These are phyloP conservation scores for Lophochroa leadbeateri DNA, from an alignment of 2,113 vertebrate genomes.

Conservation along the genomic window DNA sequence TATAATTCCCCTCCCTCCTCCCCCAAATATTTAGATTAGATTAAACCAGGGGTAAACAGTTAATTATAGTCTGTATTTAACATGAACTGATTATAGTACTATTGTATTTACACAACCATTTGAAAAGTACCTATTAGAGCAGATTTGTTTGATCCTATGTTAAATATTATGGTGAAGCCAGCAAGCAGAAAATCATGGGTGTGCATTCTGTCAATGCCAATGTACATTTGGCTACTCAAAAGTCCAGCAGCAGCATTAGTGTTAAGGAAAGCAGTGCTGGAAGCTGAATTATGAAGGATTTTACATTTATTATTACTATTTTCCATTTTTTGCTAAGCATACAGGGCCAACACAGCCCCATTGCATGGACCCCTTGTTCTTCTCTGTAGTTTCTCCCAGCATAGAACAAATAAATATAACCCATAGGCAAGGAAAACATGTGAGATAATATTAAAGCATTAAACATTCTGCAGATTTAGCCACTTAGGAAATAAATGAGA, in stretches of 20 bases:
- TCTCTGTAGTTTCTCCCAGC: neutral
- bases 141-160: neutral
- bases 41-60: neutral
- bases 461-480: accelerated
- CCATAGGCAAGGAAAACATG: neutral
- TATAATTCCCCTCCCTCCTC: too few relatives aligned
- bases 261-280: neutral
- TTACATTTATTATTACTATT: neutral
- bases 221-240: neutral
- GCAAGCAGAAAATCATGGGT: neutral
- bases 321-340: neutral
- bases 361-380: neutral
- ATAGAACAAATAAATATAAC: neutral
- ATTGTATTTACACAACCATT: neutral
- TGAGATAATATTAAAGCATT: neutral
- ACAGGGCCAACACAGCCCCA: neutral
- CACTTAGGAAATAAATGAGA: neutral
- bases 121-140: neutral
- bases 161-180: neutral
- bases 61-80: neutral
- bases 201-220: neutral
- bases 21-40: neutral
- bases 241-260: neutral
- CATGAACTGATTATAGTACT: neutral
- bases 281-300: neutral